phyloP scores from a whole-genome alignment of 2,113 vertebrate species.

The Monarcha castaneiventris region DNA sequence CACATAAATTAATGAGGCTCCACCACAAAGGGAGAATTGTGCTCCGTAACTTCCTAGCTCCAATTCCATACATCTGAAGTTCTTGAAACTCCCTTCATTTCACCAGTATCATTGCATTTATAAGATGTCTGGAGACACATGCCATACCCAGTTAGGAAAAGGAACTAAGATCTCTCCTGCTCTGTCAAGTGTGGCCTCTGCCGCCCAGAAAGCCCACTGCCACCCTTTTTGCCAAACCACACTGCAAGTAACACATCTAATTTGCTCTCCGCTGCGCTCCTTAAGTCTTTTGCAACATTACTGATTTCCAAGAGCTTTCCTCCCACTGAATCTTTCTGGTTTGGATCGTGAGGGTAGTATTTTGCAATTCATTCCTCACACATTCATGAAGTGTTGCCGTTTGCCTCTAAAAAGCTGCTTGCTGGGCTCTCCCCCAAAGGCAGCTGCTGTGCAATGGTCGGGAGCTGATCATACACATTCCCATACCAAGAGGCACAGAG shows the following conservation, averaged over 20 bases:
- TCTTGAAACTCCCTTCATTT: not conserved
- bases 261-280: constrained; percentile 47
- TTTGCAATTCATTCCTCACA: constrained; percentile 46
- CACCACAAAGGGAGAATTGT: not conserved
- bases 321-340: constrained; percentile 26
- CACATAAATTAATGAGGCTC: not conserved
- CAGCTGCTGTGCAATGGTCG: not conserved
- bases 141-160: constrained; percentile 1
- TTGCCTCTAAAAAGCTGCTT: constrained; percentile 26
- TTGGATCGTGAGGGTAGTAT: constrained; percentile 22
- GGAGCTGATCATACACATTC: constrained; percentile 7
- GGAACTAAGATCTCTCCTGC: constrained; percentile 62
- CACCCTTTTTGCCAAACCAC: constrained; percentile 56
- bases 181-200: constrained; percentile 50
- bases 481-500: not conserved
- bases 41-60: not conserved
- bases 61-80: not conserved
- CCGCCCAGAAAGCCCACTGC: constrained; percentile 49
- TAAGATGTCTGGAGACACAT: constrained; percentile 29
- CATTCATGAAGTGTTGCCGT: not conserved
- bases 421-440: constrained; percentile 32
- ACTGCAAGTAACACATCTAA: constrained; percentile 59
- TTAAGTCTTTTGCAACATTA: constrained; percentile 43
- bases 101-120: not conserved
- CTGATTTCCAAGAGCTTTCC: constrained; percentile 43